Percentiles rank a stretch among this genome's conserved stretches.
Conservation (phyloP, 2,113 vertebrate genomes). For the Gallinago media region DNA sequence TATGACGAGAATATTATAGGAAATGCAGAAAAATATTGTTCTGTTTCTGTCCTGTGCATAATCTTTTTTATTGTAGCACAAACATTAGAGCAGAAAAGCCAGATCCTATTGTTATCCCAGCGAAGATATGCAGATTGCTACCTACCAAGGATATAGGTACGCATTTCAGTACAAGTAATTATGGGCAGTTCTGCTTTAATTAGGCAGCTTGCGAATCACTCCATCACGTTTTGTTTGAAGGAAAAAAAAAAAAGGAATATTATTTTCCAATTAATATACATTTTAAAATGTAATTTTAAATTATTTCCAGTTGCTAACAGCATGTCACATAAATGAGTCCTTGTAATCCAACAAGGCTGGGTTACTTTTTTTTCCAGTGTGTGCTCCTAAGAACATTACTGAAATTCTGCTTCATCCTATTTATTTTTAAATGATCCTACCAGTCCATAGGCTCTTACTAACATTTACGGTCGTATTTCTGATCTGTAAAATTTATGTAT, state of each 20-base stretch:
- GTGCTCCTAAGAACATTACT: not conserved
- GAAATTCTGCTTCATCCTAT: slow-evolving; percentile 28
- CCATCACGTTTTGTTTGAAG: slow-evolving; percentile 39
- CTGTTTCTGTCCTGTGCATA: slow-evolving; percentile 17
- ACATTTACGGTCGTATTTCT: slow-evolving; percentile 1
- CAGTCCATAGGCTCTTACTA: not conserved
- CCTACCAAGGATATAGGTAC: not conserved
- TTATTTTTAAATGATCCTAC: slow-evolving; percentile 12
- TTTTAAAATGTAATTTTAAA: slow-evolving; percentile 56
- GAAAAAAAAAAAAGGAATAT: not conserved
- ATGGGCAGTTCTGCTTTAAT: slow-evolving; percentile 41
- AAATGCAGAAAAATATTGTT: slow-evolving; percentile 44
- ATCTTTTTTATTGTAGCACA: not conserved
- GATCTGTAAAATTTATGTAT: slow-evolving; percentile 5
- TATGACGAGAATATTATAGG: not conserved
- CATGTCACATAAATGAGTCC: not conserved
- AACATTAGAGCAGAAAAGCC: not conserved
- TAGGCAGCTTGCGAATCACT: slow-evolving; percentile 35
- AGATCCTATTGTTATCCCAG: not conserved
- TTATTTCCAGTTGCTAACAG: slow-evolving; percentile 18
- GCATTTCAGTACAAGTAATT: slow-evolving; percentile 39
- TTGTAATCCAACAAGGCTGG: not conserved
- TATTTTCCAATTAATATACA: slow-evolving; percentile 36
- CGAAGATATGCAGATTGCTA: not conserved
- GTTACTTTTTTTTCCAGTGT: not conserved